Percentiles rank a stretch among this genome's conserved stretches.
Evolutionary conservation across 2,113 vertebrate genomes (phyloP).

Genomic region (Onychostoma macrolepis): DNA sequence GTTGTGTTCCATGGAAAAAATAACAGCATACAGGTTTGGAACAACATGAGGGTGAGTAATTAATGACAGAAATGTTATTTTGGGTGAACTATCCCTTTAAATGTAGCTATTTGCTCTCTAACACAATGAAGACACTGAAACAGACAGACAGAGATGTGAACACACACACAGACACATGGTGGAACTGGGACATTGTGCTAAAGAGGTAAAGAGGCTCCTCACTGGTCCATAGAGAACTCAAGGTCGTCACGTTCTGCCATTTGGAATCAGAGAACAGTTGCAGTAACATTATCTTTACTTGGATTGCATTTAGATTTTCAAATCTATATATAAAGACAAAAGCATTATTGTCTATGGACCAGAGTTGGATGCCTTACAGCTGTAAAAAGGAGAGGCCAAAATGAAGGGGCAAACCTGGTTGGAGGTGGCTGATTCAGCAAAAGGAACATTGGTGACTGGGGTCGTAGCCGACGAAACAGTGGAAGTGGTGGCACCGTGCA

Average conservation of each 20-base stretch:
- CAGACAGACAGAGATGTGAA: slow-evolving; percentile 53
- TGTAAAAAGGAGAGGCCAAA: slow-evolving; percentile 79
- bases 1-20: not conserved
- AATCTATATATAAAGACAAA: not conserved
- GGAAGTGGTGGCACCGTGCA: slow-evolving; percentile 97
- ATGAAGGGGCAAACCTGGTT: slow-evolving; percentile 98
- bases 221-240: slow-evolving; percentile 57
- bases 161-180: slow-evolving; percentile 51
- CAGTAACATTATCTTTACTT: not conserved
- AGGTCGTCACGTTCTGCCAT: not conserved
- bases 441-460: slow-evolving; percentile 95
- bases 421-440: slow-evolving; percentile 91
- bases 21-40: not conserved
- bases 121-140: slow-evolving; percentile 54
- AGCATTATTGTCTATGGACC: slow-evolving; percentile 50
- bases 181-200: slow-evolving; percentile 49
- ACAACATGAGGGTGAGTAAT: not conserved
- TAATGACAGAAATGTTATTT: not conserved
- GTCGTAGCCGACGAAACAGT: slow-evolving; percentile 96
- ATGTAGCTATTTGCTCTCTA: slow-evolving; percentile 27
- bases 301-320: not conserved
- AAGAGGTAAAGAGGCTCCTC: slow-evolving; percentile 48
- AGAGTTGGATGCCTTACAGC: slow-evolving; percentile 55
- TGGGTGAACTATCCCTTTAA: not conserved
- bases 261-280: not conserved